Evolutionary conservation across 2,888 invertebrate genomes (phyloP), one percentile per base, ranked within the genome.

Genomic region (Dasypogon diadema): DNA sequence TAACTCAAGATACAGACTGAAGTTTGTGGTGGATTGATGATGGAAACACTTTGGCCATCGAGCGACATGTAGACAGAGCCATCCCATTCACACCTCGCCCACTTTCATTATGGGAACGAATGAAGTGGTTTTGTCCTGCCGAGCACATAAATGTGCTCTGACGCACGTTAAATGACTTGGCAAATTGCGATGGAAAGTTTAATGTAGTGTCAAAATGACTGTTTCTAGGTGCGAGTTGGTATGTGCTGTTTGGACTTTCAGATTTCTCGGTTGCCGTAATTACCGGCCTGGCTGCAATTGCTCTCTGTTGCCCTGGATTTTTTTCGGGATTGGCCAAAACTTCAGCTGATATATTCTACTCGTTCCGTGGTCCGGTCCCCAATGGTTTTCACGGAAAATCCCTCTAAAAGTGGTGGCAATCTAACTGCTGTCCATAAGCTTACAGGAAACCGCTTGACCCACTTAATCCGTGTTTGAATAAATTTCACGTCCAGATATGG

Each of bases 131-230:
- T 60, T 37, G 60, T 60, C 21, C 37, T 37, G 42, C 16, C 34
- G 2, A 18, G 14, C 2, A 60, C 18, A 34, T 21, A 60, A 37
- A 60, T 37, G 34, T 18, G 60, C 37, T 60, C 37, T 26, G 34
- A 34, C 42, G 18, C 37, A 18, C 18, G 21, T 21, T 4, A 37
- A 42, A 34, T 60, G 34, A n/a, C 37, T 60, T 60, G 37, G 60
- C 60, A 60, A 60, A 60, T 60, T 34, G 60, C 18, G 37, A 60
- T 60, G 60, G 34, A 37, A 37, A 60, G 42, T 60, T 60, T 60
- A 60, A 60, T 60, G 37, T 37, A 10, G 42, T 37, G 16, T 37
- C 60, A 34, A 37, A 37, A 60, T 60, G 37, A 18, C 37, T 60
- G 12, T 37, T 60, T n/a, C 37, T 60, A 12, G 10, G 18, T 18